These are phyloP conservation scores for Acanthosepion lycidas DNA, from an alignment of 2,888 invertebrate genomes.

Conservation along the genomic window DNA sequence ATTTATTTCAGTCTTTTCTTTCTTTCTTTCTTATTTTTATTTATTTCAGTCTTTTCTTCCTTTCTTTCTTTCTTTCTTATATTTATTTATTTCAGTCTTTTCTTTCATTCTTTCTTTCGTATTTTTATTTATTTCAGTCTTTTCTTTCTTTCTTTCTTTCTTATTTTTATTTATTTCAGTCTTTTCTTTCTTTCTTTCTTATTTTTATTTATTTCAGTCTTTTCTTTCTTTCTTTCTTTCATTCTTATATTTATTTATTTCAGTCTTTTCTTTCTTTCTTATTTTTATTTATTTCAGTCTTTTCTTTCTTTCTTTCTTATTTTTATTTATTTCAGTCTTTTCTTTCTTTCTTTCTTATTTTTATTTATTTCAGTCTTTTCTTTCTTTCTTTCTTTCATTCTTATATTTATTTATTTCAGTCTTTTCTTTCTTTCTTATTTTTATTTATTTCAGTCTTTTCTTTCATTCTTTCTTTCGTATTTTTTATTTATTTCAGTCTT, in stretches of 20 bases:
- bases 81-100: no score
- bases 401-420: no score
- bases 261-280: not conserved
- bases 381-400: not conserved
- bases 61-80: no score
- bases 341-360: not conserved
- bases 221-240: not conserved
- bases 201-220: not conserved
- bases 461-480: not conserved
- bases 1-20: not conserved
- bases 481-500: not conserved
- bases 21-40: not conserved
- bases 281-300: not conserved
- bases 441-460: not conserved
- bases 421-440: not conserved
- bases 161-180: not conserved
- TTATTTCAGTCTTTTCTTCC: not conserved
- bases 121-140: no score
- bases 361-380: not conserved
- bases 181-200: not conserved
- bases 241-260: no score
- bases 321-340: not conserved
- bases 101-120: no score
- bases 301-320: no score
- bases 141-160: not conserved